A percentile compares a stretch with the other conserved stretches of the same genome.
Evolutionary conservation across 2,888 invertebrate genomes (phyloP).

Genomic region (Plagiodera versicolora): DNA sequence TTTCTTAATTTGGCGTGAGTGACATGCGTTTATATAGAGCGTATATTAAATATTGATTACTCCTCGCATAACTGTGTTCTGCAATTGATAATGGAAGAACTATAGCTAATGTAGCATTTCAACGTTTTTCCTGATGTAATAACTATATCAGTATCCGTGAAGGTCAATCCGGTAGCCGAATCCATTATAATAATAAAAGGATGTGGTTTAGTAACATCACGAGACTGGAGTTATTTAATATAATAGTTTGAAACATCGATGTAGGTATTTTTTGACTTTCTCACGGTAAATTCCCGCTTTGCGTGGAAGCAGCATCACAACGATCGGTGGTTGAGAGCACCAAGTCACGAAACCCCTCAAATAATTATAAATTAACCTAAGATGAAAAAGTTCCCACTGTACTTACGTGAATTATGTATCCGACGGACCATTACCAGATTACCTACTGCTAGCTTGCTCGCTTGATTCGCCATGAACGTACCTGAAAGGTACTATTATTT

Average conservation of each 20-base stretch:
- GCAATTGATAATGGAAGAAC: too few species aligned
- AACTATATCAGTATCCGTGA: neutral
- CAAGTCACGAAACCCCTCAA: constrained; percentile 38
- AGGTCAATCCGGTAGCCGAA: constrained; percentile 14
- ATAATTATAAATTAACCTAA: constrained; percentile 37
- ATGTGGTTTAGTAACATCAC: constrained; percentile 20
- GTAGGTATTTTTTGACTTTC: constrained; percentile 38
- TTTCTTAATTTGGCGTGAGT: too few species aligned
- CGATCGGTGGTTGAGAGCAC: constrained; percentile 27
- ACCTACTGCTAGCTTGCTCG: constrained; percentile 13
- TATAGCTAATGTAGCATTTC: too few species aligned
- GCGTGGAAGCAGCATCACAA: constrained; percentile 35
- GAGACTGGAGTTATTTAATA: constrained; percentile 23
- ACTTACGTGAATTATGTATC: constrained; percentile 31
- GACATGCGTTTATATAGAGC: too few species aligned
- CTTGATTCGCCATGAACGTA: neutral
- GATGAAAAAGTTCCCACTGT: constrained; percentile 26
- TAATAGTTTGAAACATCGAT: constrained; percentile 30
- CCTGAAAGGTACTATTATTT: neutral
- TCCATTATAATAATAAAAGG: constrained; percentile 24
- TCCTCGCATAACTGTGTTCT: too few species aligned
- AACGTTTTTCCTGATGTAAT: neutral
- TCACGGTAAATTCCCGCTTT: constrained; percentile 35
- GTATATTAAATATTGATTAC: too few species aligned
- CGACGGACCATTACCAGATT: constrained; percentile 16